Percentiles rank a stretch among this genome's conserved stretches.
phyloP scores from a whole-genome alignment of 2,113 vertebrate genomes.

The Macquaria ambigua region DNA sequence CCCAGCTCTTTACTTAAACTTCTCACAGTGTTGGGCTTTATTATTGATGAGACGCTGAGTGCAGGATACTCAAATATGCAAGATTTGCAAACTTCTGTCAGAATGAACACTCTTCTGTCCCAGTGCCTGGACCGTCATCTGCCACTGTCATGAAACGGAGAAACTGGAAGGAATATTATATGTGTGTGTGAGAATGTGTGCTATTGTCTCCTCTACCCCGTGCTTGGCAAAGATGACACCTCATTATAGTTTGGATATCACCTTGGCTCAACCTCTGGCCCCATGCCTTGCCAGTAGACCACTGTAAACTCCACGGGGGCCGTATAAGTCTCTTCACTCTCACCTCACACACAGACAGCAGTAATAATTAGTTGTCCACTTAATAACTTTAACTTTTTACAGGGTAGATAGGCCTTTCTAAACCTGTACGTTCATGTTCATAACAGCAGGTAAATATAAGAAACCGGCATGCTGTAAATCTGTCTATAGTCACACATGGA shows the following conservation, averaged over 20 bases:
- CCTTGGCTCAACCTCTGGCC: slow-evolving; percentile 41
- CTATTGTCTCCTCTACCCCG: background rate
- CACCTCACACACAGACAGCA: background rate
- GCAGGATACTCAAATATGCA: slow-evolving; percentile 62
- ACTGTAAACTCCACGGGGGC: background rate
- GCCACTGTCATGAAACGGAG: slow-evolving; percentile 41
- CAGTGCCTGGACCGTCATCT: slow-evolving; percentile 19
- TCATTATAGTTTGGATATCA: slow-evolving; percentile 56
- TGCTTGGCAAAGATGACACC: slow-evolving; percentile 43
- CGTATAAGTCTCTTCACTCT: background rate
- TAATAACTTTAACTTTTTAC: slow-evolving; percentile 29
- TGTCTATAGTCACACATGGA: slow-evolving; percentile 20
- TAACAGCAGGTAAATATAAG: slow-evolving; percentile 41
- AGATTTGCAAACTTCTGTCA: slow-evolving; percentile 74
- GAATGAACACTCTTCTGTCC: slow-evolving; percentile 39
- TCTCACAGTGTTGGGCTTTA: slow-evolving; percentile 56
- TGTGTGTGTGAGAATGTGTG: background rate
- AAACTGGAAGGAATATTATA: slow-evolving; percentile 10
- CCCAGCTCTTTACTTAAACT: slow-evolving; percentile 60
- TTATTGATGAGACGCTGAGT: slow-evolving; percentile 74
- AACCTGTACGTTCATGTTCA: slow-evolving; percentile 6
- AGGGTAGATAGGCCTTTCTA: slow-evolving; percentile 1
- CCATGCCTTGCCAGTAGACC: background rate
- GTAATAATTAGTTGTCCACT: background rate
- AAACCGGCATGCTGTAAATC: slow-evolving; percentile 10